Evolutionary conservation across 2,113 vertebrate genomes (phyloP).

Genomic region (Cheilinus undulatus): DNA sequence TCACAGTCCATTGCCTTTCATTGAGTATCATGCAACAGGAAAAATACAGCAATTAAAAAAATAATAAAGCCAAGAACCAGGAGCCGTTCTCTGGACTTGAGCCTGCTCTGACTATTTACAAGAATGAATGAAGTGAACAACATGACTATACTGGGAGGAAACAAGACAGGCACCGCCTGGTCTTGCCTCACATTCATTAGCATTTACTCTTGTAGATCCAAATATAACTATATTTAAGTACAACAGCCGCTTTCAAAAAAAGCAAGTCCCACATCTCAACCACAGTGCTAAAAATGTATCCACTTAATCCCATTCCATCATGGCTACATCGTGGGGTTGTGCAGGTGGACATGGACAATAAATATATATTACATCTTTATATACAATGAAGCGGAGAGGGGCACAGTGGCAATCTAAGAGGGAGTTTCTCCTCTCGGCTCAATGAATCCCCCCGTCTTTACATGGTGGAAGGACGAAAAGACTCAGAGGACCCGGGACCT

Average conservation of each 20-base stretch:
- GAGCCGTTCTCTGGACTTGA: slow-evolving; percentile 57
- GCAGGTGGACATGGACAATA: slow-evolving; percentile 65
- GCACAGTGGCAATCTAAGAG: slow-evolving; percentile 63
- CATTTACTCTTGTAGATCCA: slow-evolving; percentile 30
- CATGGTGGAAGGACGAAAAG: slow-evolving; percentile 9
- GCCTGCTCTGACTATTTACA: slow-evolving; percentile 72
- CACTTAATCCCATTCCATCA: slow-evolving; percentile 39
- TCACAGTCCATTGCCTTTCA: slow-evolving; percentile 53
- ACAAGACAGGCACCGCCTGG: slow-evolving; percentile 54
- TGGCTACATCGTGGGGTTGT: slow-evolving; percentile 49
- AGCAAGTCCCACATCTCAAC: slow-evolving; percentile 21
- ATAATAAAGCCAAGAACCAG: slow-evolving; percentile 69
- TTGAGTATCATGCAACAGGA: slow-evolving; percentile 54
- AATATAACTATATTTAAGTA: slow-evolving; percentile 50
- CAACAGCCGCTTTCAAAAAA: slow-evolving; percentile 29
- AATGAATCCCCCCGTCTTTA: slow-evolving; percentile 34
- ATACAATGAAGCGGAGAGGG: slow-evolving; percentile 66
- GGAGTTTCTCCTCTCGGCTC: slow-evolving; percentile 6
- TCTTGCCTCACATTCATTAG: slow-evolving; percentile 48
- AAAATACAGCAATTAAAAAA: slow-evolving; percentile 66
- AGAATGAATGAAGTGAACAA: slow-evolving; percentile 30
- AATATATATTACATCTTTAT: slow-evolving; percentile 77
- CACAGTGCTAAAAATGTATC: slow-evolving; percentile 51
- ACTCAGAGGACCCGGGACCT: slow-evolving; percentile 82
- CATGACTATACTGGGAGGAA: slow-evolving; percentile 30